Conservation (phyloP, 2,113 vertebrate species). For the Phoenicopterus ruber region DNA sequence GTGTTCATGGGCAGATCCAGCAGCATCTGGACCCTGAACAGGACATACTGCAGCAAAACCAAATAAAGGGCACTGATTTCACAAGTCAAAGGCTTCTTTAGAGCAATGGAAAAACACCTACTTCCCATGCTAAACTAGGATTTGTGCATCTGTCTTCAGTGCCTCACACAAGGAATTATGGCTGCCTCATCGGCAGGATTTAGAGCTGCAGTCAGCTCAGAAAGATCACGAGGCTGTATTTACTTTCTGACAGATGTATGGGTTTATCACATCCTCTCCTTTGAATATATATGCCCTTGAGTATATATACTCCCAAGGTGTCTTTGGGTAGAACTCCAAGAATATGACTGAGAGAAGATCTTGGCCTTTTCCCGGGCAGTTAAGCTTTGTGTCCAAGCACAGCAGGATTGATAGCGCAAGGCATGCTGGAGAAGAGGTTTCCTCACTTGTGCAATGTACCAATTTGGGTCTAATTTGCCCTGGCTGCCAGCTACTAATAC, state of each 20-base stretch:
- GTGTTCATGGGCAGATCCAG: neutral
- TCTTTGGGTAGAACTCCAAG: neutral
- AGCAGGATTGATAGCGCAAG: neutral
- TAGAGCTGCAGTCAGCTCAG: conserved; percentile 10
- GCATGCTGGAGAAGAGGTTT: neutral
- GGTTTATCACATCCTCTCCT: neutral
- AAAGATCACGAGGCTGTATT: neutral
- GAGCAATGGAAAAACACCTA: neutral
- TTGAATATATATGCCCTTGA: neutral
- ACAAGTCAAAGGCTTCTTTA: neutral
- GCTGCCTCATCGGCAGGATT: neutral
- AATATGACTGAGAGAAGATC: neutral
- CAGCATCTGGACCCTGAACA: neutral
- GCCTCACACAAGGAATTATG: neutral
- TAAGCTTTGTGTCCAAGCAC: neutral
- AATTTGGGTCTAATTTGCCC: neutral
- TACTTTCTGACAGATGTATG: neutral
- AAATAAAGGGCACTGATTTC: neutral
- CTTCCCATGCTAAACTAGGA: neutral
- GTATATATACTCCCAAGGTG: neutral
- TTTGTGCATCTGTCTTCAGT: neutral
- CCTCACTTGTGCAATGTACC: neutral
- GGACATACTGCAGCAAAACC: neutral
- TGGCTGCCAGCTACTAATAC: neutral
- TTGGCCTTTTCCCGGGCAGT: neutral